phyloP scores from a whole-genome alignment of 1,140 invertebrate species.

The Nautilus pompilius region DNA sequence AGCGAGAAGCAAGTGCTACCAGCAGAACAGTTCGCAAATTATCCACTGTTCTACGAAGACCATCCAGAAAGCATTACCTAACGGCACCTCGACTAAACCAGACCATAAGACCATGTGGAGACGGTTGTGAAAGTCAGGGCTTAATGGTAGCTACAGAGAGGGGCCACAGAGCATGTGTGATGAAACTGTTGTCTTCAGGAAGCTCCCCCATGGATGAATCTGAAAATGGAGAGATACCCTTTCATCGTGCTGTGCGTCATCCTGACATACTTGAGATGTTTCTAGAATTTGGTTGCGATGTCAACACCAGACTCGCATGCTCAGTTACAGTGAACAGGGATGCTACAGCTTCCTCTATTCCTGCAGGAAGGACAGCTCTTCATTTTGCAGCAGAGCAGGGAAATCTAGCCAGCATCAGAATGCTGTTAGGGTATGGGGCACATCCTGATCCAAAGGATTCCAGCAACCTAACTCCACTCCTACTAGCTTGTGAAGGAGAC shows the following conservation, averaged over 20 bases:
- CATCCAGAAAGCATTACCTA: not conserved
- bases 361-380: not conserved
- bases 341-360: not conserved
- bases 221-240: not conserved
- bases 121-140: slow-evolving; percentile 1
- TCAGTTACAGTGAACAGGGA: not conserved
- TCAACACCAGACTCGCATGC: not conserved
- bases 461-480: not conserved
- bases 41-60: not conserved
- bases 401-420: not conserved
- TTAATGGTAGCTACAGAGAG: not conserved
- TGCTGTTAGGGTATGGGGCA: not conserved
- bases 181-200: not conserved
- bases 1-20: not conserved
- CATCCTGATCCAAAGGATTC: not conserved
- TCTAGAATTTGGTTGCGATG: slow-evolving; percentile 6
- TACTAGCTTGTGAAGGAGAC: not conserved
- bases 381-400: slow-evolving; percentile 3
- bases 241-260: not conserved
- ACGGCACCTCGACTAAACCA: not conserved
- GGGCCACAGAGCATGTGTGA: slow-evolving; percentile 3
- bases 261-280: slow-evolving; percentile 6
- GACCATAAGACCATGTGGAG: slow-evolving; percentile 2
- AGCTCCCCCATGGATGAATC: not conserved
- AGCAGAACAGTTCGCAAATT: not conserved